Conservation (phyloP, 1,140 invertebrate genomes). For the Heliothis virescens region DNA sequence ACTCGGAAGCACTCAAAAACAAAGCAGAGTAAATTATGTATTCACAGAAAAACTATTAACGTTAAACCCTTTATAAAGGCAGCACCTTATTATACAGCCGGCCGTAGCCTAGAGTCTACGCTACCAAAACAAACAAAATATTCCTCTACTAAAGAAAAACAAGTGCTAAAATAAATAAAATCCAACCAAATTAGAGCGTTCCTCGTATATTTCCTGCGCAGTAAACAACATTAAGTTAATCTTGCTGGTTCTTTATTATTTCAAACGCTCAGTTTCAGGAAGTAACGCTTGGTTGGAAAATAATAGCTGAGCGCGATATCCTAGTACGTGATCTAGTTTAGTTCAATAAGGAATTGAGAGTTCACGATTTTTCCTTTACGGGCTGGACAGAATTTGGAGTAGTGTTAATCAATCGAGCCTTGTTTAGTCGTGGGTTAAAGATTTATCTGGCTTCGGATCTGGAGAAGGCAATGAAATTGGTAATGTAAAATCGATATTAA, state of each 20-base stretch:
- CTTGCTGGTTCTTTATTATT: slow-evolving; percentile 40
- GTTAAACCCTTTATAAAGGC: too few relatives aligned
- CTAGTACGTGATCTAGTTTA: slow-evolving; percentile 31
- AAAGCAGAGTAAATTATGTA: too few relatives aligned
- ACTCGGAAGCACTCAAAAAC: too few relatives aligned
- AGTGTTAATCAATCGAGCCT: slow-evolving; percentile 26
- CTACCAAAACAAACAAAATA: neutral
- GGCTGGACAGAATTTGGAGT: slow-evolving; percentile 10
- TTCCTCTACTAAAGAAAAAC: slow-evolving; percentile 6
- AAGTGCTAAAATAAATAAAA: slow-evolving; percentile 31
- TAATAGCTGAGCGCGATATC: slow-evolving; percentile 22
- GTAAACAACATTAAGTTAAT: slow-evolving; percentile 47
- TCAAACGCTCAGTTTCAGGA: slow-evolving; percentile 36
- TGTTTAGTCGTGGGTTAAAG: neutral
- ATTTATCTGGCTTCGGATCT: neutral
- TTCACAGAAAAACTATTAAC: too few relatives aligned
- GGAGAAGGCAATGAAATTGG: neutral
- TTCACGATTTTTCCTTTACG: slow-evolving; percentile 37
- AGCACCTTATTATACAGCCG: neutral
- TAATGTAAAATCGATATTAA: neutral
- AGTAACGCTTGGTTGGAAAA: slow-evolving; percentile 27
- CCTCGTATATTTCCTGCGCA: slow-evolving; percentile 29
- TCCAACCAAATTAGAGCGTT: slow-evolving; percentile 27
- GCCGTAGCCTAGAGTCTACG: neutral
- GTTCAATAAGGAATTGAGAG: slow-evolving; percentile 35